Evolutionary conservation across 2,888 invertebrate species (phyloP).

Genomic region (Buathra laborator): DNA sequence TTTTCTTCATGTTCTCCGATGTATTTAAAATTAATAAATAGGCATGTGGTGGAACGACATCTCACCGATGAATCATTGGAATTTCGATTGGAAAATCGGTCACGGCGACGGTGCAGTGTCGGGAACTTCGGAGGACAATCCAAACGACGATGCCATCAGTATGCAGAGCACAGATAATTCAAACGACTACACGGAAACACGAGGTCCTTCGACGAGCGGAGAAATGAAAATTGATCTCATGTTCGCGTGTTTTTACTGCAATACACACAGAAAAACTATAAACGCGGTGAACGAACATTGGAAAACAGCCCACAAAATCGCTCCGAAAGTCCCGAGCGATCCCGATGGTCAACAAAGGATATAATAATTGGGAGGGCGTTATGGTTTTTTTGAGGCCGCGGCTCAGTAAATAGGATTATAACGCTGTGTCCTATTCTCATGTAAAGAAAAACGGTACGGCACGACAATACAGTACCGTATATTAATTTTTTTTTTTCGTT

Average conservation of each 20-base stretch:
- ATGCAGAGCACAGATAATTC: slow-evolving; percentile 71
- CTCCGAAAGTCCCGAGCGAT: slow-evolving; percentile 50
- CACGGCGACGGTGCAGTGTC: slow-evolving; percentile 12
- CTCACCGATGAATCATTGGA: slow-evolving; percentile 84
- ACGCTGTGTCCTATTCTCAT: no score
- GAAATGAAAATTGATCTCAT: slow-evolving; percentile 59
- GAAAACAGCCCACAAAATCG: slow-evolving; percentile 73
- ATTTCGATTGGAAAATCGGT: slow-evolving; percentile 74
- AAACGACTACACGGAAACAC: slow-evolving; percentile 75
- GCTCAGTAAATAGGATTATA: no score
- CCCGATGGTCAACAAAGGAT: slow-evolving; percentile 14
- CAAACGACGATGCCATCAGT: slow-evolving; percentile 20
- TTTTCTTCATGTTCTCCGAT: background rate
- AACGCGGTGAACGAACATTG: slow-evolving; percentile 78
- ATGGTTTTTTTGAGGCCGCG: no score
- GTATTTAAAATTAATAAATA: slow-evolving; percentile 70
- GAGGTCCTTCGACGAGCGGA: slow-evolving; percentile 33
- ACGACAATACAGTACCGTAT: no score
- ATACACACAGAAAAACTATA: slow-evolving; percentile 75
- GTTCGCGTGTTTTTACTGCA: slow-evolving; percentile 80
- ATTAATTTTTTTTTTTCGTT: no score
- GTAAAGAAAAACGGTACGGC: no score
- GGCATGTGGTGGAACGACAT: slow-evolving; percentile 89
- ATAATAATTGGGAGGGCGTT: no score
- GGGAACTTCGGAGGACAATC: slow-evolving; percentile 26